Evolutionary conservation across 1,140 invertebrate genomes (phyloP), one percentile per base, ranked within the genome.

Genomic region (Hyphantria cunea): DNA sequence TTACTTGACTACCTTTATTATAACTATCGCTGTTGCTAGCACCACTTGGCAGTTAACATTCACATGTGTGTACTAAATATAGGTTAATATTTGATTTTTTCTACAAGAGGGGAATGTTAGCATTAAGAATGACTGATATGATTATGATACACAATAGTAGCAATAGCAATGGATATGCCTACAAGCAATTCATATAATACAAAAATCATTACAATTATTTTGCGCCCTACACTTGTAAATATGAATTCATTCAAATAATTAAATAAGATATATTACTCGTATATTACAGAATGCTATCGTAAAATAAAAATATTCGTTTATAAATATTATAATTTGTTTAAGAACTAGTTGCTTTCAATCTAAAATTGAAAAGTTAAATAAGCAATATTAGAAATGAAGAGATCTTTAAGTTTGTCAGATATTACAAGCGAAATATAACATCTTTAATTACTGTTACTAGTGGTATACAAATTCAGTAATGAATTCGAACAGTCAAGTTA

Each of bases 241-340:
- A 78, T 68, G 55, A 74, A 70, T 76, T 78, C 68, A 74, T 76
- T 78, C 44, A 74, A 78, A 77, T 76, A 74, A 78, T 78, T 80
- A 76, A 76, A 82, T 80, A 79, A 72, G 48, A 76, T 76, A 74
- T 73, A 81, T 78, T 77, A 76, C 64, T 76, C 66, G 62, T 81
- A 77, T 80, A 74, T 78, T 82, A 82, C 76, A 82, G 60, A 66
- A 66, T 76, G 70, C 73, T 72, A 76, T 60, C 62, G 67, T 74
- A 74, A 75, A 79, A 74, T 76, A 75, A 81, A 75, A 81, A 70
- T 66, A 77, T 74, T 67, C 70, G 47, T 72, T 44, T 68, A 73
- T 82, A 80, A 78, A 80, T 76, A 76, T 72, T 66, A 77, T 56
- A 73, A 68, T 71, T 63, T 72, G 51, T 68, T 73, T 73, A 66